A percentile compares a stretch with the other conserved stretches of the same genome.
phyloP scores from a whole-genome alignment of 2,888 invertebrate species.

The Sceliomorpha sp. region DNA sequence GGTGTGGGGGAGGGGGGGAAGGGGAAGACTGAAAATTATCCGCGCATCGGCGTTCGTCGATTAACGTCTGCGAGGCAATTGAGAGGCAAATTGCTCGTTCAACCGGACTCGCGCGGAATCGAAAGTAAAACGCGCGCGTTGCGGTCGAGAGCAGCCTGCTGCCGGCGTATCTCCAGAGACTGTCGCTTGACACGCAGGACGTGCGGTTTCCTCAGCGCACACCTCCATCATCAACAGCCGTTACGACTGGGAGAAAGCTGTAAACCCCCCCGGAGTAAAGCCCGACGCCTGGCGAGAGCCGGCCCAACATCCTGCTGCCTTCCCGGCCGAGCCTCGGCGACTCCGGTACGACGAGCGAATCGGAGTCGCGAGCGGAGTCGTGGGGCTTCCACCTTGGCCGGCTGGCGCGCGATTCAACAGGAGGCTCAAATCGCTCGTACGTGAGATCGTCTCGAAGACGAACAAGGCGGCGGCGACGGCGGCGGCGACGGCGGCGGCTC shows the following conservation, averaged over 20 bases:
- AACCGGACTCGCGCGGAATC: constrained; percentile 10
- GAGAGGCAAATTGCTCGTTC: constrained; percentile 41
- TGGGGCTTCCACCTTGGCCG: constrained; percentile 22
- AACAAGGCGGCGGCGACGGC: too few species aligned
- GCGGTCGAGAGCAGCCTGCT: constrained; percentile 11
- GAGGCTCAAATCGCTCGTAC: constrained; percentile 53
- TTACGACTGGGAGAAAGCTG: constrained; percentile 32
- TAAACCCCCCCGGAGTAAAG: constrained; percentile 34
- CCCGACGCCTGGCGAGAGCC: constrained; percentile 50
- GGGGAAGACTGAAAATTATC: too few species aligned
- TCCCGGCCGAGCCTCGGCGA: constrained; percentile 58
- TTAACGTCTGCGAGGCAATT: constrained; percentile 43
- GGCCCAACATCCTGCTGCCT: constrained; percentile 51
- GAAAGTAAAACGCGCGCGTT: constrained; percentile 31
- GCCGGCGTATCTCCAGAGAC: constrained; percentile 24
- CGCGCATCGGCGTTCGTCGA: constrained; percentile 45
- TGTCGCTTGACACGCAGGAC: constrained; percentile 30
- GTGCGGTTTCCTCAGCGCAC: constrained; percentile 29
- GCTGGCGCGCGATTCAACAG: constrained; percentile 32
- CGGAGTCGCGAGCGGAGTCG: constrained; percentile 48
- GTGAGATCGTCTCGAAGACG: constrained; percentile 50
- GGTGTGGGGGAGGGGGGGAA: too few species aligned
- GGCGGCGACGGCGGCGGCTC: too few species aligned
- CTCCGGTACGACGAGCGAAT: constrained; percentile 56
- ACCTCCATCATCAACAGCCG: constrained; percentile 29